phyloP scores from a whole-genome alignment of 2,113 vertebrate species.

The Catharus fuscescens region DNA sequence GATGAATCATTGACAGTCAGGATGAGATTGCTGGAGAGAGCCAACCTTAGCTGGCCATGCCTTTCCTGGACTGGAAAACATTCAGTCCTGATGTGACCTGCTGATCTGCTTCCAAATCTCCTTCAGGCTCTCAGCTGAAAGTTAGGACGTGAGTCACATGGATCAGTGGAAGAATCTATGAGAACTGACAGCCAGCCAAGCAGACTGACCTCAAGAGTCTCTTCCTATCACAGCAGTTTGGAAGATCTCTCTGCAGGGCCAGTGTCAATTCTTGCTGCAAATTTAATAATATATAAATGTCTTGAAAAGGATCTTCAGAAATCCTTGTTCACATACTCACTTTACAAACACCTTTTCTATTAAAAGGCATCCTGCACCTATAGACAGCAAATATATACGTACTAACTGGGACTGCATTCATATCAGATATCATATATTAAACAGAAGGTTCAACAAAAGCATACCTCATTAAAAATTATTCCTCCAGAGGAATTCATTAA shows the following conservation, averaged over 20 bases:
- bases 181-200: not conserved
- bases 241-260: not conserved
- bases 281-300: not conserved
- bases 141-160: not conserved
- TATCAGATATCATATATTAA: not conserved
- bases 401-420: not conserved
- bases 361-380: not conserved
- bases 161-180: not conserved
- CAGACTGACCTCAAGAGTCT: not conserved
- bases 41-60: not conserved
- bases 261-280: not conserved
- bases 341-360: not conserved
- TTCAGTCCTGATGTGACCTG: constrained; percentile 28
- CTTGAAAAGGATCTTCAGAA: not conserved
- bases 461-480: not conserved
- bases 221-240: not conserved
- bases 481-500: not conserved
- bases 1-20: not conserved
- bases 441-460: not conserved
- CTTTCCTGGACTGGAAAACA: constrained; percentile 14
- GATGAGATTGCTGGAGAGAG: not conserved
- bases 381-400: not conserved
- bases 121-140: not conserved
- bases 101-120: not conserved
- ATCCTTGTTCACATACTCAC: not conserved